Evolutionary conservation across 92 coral and sea anemone species (phyloP).

Genomic region (Metridium senile): DNA sequence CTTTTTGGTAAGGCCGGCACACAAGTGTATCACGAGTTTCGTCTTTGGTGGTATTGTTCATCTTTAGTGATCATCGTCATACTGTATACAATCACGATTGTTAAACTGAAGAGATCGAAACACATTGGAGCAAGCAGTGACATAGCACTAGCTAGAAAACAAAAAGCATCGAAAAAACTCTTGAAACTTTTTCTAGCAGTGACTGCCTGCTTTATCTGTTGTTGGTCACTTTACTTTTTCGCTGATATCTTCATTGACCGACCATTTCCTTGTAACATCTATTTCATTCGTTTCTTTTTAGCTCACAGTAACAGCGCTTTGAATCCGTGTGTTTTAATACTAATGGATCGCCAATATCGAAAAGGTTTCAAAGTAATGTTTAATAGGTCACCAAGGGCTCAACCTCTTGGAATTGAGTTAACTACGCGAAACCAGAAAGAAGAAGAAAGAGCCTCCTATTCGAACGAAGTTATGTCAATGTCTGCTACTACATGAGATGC

Average conservation of each 20-base stretch:
- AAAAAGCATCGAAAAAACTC: conserved; percentile 42
- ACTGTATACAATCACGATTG: conserved; percentile 25
- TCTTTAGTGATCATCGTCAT: conserved; percentile 1
- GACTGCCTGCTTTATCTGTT: conserved; percentile 38
- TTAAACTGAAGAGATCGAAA: conserved; percentile 3
- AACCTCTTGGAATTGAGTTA: too few species aligned
- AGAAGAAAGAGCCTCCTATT: too few species aligned
- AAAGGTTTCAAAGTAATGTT: neutral
- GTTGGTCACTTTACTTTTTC: conserved; percentile 53
- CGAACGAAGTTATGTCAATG: too few species aligned
- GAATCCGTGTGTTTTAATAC: conserved; percentile 53
- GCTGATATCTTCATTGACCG: conserved; percentile 34
- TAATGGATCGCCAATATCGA: conserved; percentile 11
- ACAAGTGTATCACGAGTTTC: neutral
- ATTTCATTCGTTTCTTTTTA: conserved; percentile 28
- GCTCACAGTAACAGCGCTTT: conserved; percentile 59
- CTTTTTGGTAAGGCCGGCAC: neutral
- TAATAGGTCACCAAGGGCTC: neutral
- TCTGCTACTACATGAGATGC: too few species aligned
- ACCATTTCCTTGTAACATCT: conserved; percentile 34
- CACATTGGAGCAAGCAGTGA: conserved; percentile 12
- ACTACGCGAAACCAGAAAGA: too few species aligned
- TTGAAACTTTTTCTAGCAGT: conserved; percentile 36
- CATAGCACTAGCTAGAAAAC: conserved; percentile 11
- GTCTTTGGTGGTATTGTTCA: neutral